A percentile compares a stretch with the other conserved stretches of the same genome.
phyloP scores from a whole-genome alignment of 2,888 invertebrate species.

The Geotrupes spiniger region DNA sequence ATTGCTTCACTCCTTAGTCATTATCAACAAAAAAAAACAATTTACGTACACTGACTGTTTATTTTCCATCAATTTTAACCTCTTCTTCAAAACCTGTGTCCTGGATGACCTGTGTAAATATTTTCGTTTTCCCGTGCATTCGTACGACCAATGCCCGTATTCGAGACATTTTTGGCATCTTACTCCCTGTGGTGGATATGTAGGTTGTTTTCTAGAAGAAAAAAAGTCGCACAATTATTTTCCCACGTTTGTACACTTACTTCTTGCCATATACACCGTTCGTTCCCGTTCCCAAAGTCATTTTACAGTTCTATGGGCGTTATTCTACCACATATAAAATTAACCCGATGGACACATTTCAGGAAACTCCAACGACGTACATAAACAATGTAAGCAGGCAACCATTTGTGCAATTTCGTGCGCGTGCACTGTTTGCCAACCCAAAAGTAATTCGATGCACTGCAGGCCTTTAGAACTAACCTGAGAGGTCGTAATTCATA shows the following conservation, averaged over 20 bases:
- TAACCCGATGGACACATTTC: not conserved
- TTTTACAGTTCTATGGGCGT: not conserved
- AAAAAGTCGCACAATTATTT: not conserved
- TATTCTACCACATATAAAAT: no score
- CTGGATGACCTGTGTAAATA: constrained; percentile 80
- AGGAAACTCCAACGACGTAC: not conserved
- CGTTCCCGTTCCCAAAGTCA: constrained; percentile 17
- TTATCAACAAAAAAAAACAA: no score
- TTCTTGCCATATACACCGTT: constrained; percentile 19
- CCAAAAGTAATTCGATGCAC: no score
- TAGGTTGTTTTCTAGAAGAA: constrained; percentile 57
- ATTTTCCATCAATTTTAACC: constrained; percentile 55
- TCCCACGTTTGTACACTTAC: constrained; percentile 9
- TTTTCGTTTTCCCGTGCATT: constrained; percentile 88
- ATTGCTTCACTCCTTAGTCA: no score
- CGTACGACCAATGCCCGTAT: constrained; percentile 92
- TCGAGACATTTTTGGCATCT: constrained; percentile 92
- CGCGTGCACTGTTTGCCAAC: no score
- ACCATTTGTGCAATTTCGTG: no score
- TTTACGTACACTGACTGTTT: constrained; percentile 18
- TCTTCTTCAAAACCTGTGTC: constrained; percentile 74
- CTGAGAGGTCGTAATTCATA: no score
- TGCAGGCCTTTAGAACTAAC: no score
- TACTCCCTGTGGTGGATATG: constrained; percentile 68
- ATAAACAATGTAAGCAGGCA: not conserved